Percentiles rank a stretch among this genome's conserved stretches.
phyloP scores from a whole-genome alignment of 1,140 invertebrate species.

The Pachyrhynchus sulphureomaculatus region DNA sequence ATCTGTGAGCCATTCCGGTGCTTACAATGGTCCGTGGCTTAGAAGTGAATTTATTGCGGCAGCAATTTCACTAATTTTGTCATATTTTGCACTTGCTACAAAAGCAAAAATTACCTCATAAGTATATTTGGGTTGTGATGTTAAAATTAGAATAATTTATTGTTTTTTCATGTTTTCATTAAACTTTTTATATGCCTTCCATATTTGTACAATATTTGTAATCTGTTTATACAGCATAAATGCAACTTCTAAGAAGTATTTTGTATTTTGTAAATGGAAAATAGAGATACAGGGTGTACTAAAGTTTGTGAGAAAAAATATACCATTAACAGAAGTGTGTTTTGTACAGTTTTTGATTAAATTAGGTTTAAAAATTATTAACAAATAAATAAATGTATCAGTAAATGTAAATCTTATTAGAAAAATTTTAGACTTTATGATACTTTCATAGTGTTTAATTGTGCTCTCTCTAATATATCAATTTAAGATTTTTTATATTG shows the following conservation, averaged over 20 bases:
- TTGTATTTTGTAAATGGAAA: no score
- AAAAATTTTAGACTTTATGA: no score
- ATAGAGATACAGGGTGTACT: no score
- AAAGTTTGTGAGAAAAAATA: no score
- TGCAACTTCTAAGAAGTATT: constrained; percentile 10
- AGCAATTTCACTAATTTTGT: constrained; percentile 73
- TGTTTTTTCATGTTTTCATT: background rate
- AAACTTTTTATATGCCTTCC: background rate
- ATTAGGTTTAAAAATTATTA: no score
- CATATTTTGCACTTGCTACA: constrained; percentile 82
- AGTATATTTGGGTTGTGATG: background rate
- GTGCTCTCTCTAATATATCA: no score
- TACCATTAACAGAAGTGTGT: no score
- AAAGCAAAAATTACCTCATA: constrained; percentile 59
- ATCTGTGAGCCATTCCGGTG: constrained; percentile 76
- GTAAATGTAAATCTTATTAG: no score
- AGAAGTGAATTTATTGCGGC: constrained; percentile 90
- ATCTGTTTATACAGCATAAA: background rate
- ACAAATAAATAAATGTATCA: no score
- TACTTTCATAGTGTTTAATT: no score
- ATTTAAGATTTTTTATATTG: no score
- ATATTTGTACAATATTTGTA: background rate
- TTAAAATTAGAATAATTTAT: background rate
- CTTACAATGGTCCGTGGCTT: constrained; percentile 88
- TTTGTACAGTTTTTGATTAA: no score